These are phyloP conservation scores for Ichneumon xanthorius DNA, from an alignment of 2,888 invertebrate species.

Conservation along the genomic window DNA sequence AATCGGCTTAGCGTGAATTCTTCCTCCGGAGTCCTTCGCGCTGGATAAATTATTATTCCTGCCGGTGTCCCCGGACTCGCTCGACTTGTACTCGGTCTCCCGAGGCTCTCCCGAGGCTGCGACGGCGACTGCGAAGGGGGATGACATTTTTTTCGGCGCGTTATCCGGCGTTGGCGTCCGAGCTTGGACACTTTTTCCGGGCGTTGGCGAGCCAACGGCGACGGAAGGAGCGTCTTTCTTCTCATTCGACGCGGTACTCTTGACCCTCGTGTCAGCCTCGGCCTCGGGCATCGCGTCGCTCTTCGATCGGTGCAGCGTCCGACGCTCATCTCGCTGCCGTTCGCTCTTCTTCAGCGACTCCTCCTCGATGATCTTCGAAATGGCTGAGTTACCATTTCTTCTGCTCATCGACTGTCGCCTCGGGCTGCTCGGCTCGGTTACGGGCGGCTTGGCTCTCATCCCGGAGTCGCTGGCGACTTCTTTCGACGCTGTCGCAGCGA, in stretches of 20 bases:
- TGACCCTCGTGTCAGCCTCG: slow-evolving; percentile 51
- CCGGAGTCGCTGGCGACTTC: slow-evolving; percentile 30
- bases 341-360: slow-evolving; percentile 51
- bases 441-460: slow-evolving; percentile 34
- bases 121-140: slow-evolving; percentile 7
- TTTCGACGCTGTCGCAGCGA: slow-evolving; percentile 9
- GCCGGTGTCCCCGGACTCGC: background rate
- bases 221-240: slow-evolving; percentile 33
- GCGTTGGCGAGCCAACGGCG: slow-evolving; percentile 5
- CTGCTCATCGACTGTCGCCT: slow-evolving; percentile 25
- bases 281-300: slow-evolving; percentile 31
- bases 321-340: slow-evolving; percentile 14
- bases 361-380: slow-evolving; percentile 54
- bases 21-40: slow-evolving; percentile 24
- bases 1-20: slow-evolving; percentile 54
- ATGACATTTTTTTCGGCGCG: slow-evolving; percentile 33
- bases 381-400: slow-evolving; percentile 26
- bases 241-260: slow-evolving; percentile 40
- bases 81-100: slow-evolving; percentile 7
- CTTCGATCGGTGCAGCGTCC: slow-evolving; percentile 9
- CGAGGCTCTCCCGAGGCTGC: slow-evolving; percentile 8
- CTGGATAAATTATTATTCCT: slow-evolving; percentile 40
- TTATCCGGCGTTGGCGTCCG: slow-evolving; percentile 23
- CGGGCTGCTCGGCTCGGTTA: slow-evolving; percentile 29
- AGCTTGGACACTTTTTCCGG: slow-evolving; percentile 38